phyloP scores from a whole-genome alignment of 2,113 vertebrate species.

The Sorex araneus region DNA sequence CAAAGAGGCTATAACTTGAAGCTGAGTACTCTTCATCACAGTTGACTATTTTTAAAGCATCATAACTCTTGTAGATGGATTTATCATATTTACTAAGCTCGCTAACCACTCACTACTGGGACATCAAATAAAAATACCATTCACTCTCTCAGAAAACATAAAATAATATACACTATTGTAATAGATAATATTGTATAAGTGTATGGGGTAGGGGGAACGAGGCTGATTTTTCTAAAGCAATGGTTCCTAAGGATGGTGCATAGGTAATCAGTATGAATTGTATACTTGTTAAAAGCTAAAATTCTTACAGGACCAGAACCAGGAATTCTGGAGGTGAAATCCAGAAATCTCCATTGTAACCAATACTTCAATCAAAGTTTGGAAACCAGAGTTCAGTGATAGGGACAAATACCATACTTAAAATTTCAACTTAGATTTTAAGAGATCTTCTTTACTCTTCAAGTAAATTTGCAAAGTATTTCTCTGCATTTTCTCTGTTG shows the following conservation, averaged over 20 bases:
- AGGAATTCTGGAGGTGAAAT: background rate
- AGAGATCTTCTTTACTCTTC: too few species aligned
- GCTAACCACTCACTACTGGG: background rate
- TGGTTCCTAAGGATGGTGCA: background rate
- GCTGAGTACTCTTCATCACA: background rate
- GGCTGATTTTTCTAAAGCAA: background rate
- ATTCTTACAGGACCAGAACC: background rate
- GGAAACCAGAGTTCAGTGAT: background rate
- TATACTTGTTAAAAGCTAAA: constrained; percentile 15
- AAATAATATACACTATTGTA: background rate
- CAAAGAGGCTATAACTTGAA: background rate
- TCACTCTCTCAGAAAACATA: constrained; percentile 29
- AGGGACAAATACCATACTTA: background rate
- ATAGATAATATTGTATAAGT: too few species aligned
- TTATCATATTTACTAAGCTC: background rate
- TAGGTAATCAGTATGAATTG: background rate
- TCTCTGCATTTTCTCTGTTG: background rate
- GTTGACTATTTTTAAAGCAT: background rate
- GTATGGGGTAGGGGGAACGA: too few species aligned
- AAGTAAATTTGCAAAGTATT: too few species aligned
- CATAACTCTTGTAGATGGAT: background rate
- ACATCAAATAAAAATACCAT: background rate
- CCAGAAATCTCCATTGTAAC: background rate
- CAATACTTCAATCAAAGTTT: background rate
- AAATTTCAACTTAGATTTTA: background rate